Conservation (phyloP, 2,797 vertebrate genomes). For the Channallabes apus region DNA sequence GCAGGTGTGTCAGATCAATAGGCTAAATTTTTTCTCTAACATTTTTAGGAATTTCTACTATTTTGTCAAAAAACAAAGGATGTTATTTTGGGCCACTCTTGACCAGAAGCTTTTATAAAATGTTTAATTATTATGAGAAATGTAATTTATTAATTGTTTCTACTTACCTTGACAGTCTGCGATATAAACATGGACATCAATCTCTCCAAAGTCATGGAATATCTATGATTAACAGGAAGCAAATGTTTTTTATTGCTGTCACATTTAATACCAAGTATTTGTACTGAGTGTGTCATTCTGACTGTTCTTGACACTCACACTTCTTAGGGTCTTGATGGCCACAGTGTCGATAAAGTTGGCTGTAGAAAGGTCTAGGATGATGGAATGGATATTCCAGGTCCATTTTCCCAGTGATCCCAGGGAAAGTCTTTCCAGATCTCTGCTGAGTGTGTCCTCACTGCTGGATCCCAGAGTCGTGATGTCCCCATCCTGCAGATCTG, state of each 20-base stretch:
- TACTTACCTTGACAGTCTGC: constrained; percentile 84
- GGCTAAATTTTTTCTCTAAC: background rate
- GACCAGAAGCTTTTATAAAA: background rate
- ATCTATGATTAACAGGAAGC: constrained; percentile 75
- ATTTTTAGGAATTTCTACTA: background rate
- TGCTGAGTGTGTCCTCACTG: constrained; percentile 75
- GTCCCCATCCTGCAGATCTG: constrained; percentile 69
- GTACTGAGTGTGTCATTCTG: background rate
- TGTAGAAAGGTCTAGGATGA: constrained; percentile 86
- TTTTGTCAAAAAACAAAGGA: background rate
- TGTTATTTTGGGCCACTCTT: background rate
- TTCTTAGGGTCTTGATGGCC: constrained; percentile 72
- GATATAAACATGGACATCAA: constrained; percentile 88
- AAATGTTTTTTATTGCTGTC: background rate
- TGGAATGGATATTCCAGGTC: constrained; percentile 82
- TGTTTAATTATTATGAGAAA: background rate
- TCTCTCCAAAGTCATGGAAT: constrained; percentile 88
- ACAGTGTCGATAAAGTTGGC: constrained; percentile 84
- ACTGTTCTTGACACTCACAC: constrained; percentile 63
- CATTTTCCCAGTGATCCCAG: constrained; percentile 77
- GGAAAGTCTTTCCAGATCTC: constrained; percentile 72
- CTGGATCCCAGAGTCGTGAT: constrained; percentile 66
- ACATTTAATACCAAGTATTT: background rate
- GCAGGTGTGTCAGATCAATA: background rate
- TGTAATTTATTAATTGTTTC: background rate